Base-by-base conservation (phyloP, 2,888 invertebrate genomes). In the Heteromyza rotundicornis region DNA sequence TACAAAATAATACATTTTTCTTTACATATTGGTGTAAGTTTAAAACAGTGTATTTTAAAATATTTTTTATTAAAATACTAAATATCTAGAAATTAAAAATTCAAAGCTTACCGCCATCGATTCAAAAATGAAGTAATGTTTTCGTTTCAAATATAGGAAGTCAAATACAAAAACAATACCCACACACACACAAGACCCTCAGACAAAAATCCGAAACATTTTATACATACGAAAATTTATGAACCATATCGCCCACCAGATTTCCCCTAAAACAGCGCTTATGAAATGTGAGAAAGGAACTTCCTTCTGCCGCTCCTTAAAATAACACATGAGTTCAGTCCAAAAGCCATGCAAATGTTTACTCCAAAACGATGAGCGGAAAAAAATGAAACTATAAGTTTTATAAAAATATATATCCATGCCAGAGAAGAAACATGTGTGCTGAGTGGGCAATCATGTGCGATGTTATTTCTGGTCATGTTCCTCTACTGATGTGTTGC, bases 211-310 rank as follows among this genome's bases (percentile, higher is more conserved):
- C 10, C 27, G 27, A 27, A 27, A 27, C 27, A 7, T 27, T 10
- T 5, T 27, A 27, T 27, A 27, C 10, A 62, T 35, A 54, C 57
- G 53, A 57, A 70, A 73, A 70, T 75, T 76, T 75, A 74, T 73
- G 70, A 67, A 62, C 76, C 76, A 70, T 69, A 71, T 70, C 75
- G 72, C 66, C 62, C 69, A n/a, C 67, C 62, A 65, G 64, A 62
- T 53, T 53, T 57, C 53, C 63, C 53, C 64, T 50, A 50, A 50
- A 35, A 40, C 36, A 49, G 40, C 51, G 35, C 44, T 52, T 56
- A 61, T 52, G 60, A 56, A 61, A 61, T 54, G 47, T 49, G 47
- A 62, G 49, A 57, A 36, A 57, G 49, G 56, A 57, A 62, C 62
- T 57, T 62, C 62, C 62, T 62, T 50, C 57, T 24, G 58, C 40